Conservation (phyloP, 1,140 invertebrate species). For the Delia radicum region DNA sequence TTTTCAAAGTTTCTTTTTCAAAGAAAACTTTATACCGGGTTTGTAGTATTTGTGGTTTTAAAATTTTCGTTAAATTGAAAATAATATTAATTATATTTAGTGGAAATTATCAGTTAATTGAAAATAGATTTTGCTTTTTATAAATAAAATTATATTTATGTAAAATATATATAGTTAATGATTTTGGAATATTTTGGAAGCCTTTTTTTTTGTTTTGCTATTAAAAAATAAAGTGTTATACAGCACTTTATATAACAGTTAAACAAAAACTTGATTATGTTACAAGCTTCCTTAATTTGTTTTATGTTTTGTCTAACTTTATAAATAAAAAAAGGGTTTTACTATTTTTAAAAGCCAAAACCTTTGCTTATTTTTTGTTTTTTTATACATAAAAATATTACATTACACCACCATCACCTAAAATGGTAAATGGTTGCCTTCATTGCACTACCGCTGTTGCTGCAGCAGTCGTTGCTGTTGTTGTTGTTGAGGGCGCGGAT, state of each 20-base stretch:
- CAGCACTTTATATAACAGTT: background rate
- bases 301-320: background rate
- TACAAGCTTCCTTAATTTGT: background rate
- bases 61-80: background rate
- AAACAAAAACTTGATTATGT: background rate
- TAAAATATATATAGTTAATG: background rate
- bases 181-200: conserved; percentile 47
- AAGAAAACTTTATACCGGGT: conserved; percentile 1
- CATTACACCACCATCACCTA: background rate
- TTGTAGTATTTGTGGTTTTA: too few species aligned
- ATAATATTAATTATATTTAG: conserved; percentile 5
- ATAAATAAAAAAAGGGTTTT: background rate
- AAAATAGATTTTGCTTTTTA: background rate
- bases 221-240: too few species aligned
- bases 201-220: conserved; percentile 29
- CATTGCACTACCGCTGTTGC: conserved; percentile 31
- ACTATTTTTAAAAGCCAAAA: conserved; percentile 18
- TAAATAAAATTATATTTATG: background rate
- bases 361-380: conserved; percentile 6
- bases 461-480: too few species aligned
- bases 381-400: background rate
- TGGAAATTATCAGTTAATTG: conserved; percentile 2
- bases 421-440: background rate
- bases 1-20: conserved; percentile 18
- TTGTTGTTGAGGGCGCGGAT: conserved; percentile 32